A percentile compares a stretch with the other conserved stretches of the same genome.
These are phyloP conservation scores for Ceratitis capitata DNA, from an alignment of 1,140 invertebrate genomes.

Conservation along the genomic window DNA sequence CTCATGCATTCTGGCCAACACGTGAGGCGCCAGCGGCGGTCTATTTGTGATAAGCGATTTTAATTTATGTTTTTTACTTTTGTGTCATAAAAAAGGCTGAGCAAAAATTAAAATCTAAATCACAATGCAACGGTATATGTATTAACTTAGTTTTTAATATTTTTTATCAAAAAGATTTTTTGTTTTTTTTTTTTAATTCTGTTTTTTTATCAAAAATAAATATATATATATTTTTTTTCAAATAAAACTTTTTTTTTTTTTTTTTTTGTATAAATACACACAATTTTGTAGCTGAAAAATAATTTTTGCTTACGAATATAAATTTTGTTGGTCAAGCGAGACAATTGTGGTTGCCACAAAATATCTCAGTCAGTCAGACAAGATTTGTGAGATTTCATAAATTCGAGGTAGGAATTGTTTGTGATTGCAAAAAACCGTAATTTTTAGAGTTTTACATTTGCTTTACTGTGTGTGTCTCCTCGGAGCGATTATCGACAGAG, in stretches of 20 bases:
- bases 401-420: not conserved
- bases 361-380: not conserved
- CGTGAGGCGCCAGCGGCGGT: constrained; percentile 32
- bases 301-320: no score
- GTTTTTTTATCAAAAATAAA: no score
- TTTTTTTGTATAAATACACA: not conserved
- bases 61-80: constrained; percentile 31
- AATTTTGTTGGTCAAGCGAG: not conserved
- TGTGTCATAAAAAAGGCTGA: not conserved
- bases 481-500: not conserved
- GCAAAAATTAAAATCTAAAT: not conserved
- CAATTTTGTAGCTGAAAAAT: no score
- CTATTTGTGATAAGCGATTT: constrained; percentile 35
- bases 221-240: not conserved
- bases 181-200: not conserved
- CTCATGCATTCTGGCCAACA: not conserved
- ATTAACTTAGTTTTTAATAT: not conserved
- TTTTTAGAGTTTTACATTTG: not conserved
- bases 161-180: not conserved
- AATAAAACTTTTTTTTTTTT: not conserved
- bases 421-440: not conserved
- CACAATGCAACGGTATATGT: constrained; percentile 19
- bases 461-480: not conserved
- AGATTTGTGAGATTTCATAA: constrained; percentile 9
- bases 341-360: constrained; percentile 13